Base-by-base conservation (phyloP, 2,113 vertebrate genomes). In the Trinectes maculatus region DNA sequence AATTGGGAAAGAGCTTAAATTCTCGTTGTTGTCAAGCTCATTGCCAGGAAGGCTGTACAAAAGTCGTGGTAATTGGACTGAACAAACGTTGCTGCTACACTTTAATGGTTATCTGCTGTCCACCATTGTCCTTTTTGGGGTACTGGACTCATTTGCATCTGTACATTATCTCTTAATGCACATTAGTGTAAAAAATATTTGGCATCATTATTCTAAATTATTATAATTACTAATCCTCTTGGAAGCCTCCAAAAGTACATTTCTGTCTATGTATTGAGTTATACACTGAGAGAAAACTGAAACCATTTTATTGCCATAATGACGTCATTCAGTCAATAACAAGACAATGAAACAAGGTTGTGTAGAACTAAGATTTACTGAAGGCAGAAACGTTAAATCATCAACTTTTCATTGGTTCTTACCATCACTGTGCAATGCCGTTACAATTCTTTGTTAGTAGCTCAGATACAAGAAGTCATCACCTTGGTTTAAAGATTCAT, bases 341-440 rank as follows among this genome's bases (percentile, higher is more conserved):
- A 77, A 43, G 36, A 53, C 78, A 57, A 8, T 16, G 28, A 82
- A 43, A 69, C 40, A 55, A n/a, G 25, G 29, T 6, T 37, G 54
- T 69, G 49, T 53, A 49, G 76, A 84, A 75, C 69, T 74, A 63
- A 52, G 18, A 54, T 89, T 90, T 88, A 89, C 39, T 90, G 61
- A 33, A 65, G 70, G n/a, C n/a, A 53, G 56, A 87, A 87, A 84
- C 75, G n/a, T n/a, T n/a, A 11, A 85, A 79, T 71, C 16, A 44
- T 71, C 57, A n/a, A n/a, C 71, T 66, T 70, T 7, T 65, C 54
- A 87, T 54, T 76, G 44, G 33, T 77, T 43, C 63, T 75, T 53
- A 79, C 43, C 59, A 73, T 62, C 62, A 67, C 52, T 85, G 48
- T 75, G 69, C 59, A 74, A 79, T 74, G 58, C 28, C 80, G 77